phyloP scores from a whole-genome alignment of 2,797 vertebrate genomes.

The Mus caroli region DNA sequence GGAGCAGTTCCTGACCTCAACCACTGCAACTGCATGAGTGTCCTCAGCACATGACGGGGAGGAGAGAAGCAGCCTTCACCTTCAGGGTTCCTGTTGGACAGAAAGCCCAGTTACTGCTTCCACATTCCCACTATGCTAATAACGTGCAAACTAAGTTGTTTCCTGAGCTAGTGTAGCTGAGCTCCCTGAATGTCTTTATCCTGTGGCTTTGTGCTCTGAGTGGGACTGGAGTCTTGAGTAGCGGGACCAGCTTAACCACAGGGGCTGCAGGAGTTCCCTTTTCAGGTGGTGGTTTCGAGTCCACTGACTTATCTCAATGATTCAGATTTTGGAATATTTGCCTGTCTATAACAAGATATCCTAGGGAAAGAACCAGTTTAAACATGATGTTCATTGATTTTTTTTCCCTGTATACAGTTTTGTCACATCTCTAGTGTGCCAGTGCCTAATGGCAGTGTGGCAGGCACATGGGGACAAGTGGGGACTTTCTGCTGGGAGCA shows the following conservation, averaged over 20 bases:
- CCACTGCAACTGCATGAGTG: neutral
- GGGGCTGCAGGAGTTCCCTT: neutral
- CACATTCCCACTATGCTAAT: neutral
- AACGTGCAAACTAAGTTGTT: neutral
- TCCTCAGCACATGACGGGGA: neutral
- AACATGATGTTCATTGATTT: neutral
- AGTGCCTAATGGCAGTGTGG: neutral
- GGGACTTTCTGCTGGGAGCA: neutral
- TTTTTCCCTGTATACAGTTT: neutral
- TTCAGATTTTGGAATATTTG: neutral
- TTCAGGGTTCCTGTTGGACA: no score
- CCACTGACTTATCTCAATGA: neutral
- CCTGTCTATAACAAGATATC: neutral
- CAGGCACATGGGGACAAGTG: neutral
- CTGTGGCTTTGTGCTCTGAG: neutral
- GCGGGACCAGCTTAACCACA: neutral
- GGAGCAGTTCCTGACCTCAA: no score
- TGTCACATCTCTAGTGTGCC: neutral
- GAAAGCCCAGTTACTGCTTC: neutral
- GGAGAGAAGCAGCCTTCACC: fast-evolving
- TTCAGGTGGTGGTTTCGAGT: neutral
- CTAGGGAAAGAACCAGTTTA: neutral
- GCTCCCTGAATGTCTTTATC: neutral
- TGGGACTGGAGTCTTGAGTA: neutral
- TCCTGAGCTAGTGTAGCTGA: neutral